Conservation (phyloP, 2,888 invertebrate genomes). For the Ectobius pallidus region DNA sequence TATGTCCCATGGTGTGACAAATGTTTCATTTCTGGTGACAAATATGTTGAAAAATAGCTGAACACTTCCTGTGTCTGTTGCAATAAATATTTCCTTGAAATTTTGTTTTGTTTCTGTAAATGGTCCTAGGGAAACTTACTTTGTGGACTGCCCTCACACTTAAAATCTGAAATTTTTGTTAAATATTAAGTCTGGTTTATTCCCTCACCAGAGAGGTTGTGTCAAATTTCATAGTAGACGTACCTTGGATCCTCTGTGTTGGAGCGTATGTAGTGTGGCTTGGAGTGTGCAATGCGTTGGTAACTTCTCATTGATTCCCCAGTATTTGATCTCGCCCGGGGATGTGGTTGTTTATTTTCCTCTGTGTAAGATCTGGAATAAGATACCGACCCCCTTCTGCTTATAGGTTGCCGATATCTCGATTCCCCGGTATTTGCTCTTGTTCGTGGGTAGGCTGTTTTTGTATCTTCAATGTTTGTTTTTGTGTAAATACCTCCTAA, state of each 20-base stretch:
- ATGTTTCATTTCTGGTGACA: too few relatives aligned
- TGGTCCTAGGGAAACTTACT: too few relatives aligned
- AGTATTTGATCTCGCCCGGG: constrained; percentile 11
- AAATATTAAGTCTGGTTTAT: too few relatives aligned
- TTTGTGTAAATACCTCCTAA: constrained; percentile 17
- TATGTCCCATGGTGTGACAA: too few relatives aligned
- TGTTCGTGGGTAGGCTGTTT: constrained; percentile 6
- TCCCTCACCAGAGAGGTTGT: too few relatives aligned
- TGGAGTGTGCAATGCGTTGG: constrained; percentile 18
- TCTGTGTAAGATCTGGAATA: constrained; percentile 33
- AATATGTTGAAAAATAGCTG: too few relatives aligned
- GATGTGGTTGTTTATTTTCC: constrained; percentile 8
- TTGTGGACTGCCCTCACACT: too few relatives aligned
- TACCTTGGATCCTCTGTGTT: constrained; percentile 35
- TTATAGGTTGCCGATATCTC: constrained; percentile 5
- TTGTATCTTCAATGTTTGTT: constrained; percentile 21
- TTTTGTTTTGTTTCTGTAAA: too few relatives aligned
- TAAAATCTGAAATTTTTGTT: too few relatives aligned
- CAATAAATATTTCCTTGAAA: too few relatives aligned
- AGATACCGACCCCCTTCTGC: constrained; percentile 19
- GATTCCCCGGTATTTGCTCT: constrained; percentile 26
- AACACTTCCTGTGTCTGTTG: too few relatives aligned
- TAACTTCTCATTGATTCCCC: constrained; percentile 21
- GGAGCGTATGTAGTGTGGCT: constrained; percentile 23
- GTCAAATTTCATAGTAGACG: too few relatives aligned